Base-by-base conservation (phyloP, 2,888 invertebrate species). In the Mythimna ferrago region DNA sequence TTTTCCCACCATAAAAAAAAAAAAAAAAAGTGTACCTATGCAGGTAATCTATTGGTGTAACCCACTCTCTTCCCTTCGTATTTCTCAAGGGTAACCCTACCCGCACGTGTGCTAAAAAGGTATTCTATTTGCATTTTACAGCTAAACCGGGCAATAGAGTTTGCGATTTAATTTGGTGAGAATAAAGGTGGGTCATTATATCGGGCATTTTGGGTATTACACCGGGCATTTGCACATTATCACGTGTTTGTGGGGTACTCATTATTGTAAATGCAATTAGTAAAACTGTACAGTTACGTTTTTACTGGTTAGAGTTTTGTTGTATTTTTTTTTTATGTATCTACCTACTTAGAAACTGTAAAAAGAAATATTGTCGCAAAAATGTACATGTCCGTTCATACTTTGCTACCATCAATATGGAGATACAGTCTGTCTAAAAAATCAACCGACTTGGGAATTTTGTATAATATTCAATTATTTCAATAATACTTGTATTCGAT, bases 91-190 rank as follows among this genome's bases (percentile, higher is more conserved):
- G 63, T 76, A 80, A 78, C 78, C 84, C 81, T 82, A 35, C 73
- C 66, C 57, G 66, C 76, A 81, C 83, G 82, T 76, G 86, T 80
- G 67, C 77, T 76, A 76, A 81, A 81, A 83, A 86, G 82, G 89
- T 90, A 89, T 92, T 91, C 91, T 90, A 92, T 93, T 93, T 93
- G 92, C 93, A 93, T 93, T 92, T 91, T 89, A 91, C 91, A 91
- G 89, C 91, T 89, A 86, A 76, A 81, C 85, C 82, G 87, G 88
- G 89, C 90, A 89, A 84, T 86, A 83, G 86, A 83, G 83, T 84
- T 90, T 84, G 88, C 89, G 89, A 90, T 92, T 91, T 91, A 90
- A 91, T 90, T 90, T 84, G 86, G 86, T 87, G 86, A 82, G 83
- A 87, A 90, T 91, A 87, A 89, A 90, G 87, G 89, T 83, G 85